Evolutionary conservation across 92 coral and sea anemone genomes (phyloP), one percentile per base, ranked within the genome.

Genomic region (Porites cylindrica): DNA sequence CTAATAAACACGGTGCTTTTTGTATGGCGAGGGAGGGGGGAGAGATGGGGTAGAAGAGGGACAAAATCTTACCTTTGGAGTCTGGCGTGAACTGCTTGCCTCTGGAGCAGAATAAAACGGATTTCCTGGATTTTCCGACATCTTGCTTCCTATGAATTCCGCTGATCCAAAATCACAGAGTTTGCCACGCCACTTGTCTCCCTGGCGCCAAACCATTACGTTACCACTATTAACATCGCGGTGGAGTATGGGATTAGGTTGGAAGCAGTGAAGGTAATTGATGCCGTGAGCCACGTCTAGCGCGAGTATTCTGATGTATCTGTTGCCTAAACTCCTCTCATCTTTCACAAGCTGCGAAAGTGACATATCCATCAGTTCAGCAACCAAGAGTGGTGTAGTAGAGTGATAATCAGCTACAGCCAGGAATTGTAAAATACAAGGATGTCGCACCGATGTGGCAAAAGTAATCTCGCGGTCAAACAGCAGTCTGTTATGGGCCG

Each of bases 111-210:
- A 92, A 68, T 96, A 96, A 75, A 96, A 91, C 47, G 95, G 94
- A 58, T 95, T 93, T 1, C 97, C 98, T 17, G 98, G 98, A 88
- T 94, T 94, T 59, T 88, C 85, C 32, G 98, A 90, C 94, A 94
- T 94, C 76, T 88, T 83, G 72, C 29, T 84, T 20, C 95, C 90
- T 89, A 90, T 83, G 78, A 96, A 96, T 77, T 94, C 97, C 81
- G 98, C 98, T 83, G 98, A 92, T 74, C 98, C 98, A 79, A 94
- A 96, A 84, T 96, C 98, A 63, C 98, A 94, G 78, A 96, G 86
- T 73, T 96, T 96, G 7, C 96, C 98, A 54, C 98, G 90, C 96
- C 98, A 94, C 71, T 88, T 83, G 85, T 92, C 92, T 29, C 98
- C 96, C 64, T 94, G 94, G 14, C 91, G 93, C 98, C 98, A 96